phyloP scores from a whole-genome alignment of 2,888 invertebrate species.

The Marronus borbonicus region DNA sequence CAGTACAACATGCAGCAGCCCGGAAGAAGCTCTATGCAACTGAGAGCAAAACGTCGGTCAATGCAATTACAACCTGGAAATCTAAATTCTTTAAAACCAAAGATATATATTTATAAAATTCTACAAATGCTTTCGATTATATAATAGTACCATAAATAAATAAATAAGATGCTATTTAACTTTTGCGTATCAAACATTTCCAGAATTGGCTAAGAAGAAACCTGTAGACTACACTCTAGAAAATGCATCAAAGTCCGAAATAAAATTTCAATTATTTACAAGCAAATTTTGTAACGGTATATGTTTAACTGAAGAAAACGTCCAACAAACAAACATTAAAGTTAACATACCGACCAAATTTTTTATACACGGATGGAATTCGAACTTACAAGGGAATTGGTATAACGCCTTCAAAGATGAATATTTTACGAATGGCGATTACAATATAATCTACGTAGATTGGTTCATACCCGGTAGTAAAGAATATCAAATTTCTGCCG shows the following conservation, averaged over 20 bases:
- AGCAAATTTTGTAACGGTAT: slow-evolving; percentile 53
- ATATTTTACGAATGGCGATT: slow-evolving; percentile 67
- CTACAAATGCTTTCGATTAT: no score
- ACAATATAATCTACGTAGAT: slow-evolving; percentile 70
- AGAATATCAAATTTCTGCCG: slow-evolving; percentile 66
- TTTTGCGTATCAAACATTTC: slow-evolving; percentile 1
- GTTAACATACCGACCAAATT: slow-evolving; percentile 66
- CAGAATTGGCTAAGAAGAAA: slow-evolving; percentile 46
- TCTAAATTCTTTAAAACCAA: no score
- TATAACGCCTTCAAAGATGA: slow-evolving; percentile 67
- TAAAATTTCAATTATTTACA: slow-evolving; percentile 59
- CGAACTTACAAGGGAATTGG: slow-evolving; percentile 67
- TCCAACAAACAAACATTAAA: slow-evolving; percentile 50
- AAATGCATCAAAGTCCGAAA: slow-evolving; percentile 55
- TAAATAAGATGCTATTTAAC: no score
- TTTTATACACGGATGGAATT: slow-evolving; percentile 72
- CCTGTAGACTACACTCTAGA: slow-evolving; percentile 60
- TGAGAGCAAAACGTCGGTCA: no score
- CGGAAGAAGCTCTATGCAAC: no score
- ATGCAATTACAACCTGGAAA: no score
- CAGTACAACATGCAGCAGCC: no score
- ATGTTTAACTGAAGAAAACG: slow-evolving; percentile 56
- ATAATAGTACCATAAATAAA: no score
- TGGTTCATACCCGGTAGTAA: slow-evolving; percentile 65
- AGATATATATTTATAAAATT: no score